These are phyloP conservation scores for Dendrolimus houi DNA, from an alignment of 2,888 invertebrate genomes.

Conservation along the genomic window DNA sequence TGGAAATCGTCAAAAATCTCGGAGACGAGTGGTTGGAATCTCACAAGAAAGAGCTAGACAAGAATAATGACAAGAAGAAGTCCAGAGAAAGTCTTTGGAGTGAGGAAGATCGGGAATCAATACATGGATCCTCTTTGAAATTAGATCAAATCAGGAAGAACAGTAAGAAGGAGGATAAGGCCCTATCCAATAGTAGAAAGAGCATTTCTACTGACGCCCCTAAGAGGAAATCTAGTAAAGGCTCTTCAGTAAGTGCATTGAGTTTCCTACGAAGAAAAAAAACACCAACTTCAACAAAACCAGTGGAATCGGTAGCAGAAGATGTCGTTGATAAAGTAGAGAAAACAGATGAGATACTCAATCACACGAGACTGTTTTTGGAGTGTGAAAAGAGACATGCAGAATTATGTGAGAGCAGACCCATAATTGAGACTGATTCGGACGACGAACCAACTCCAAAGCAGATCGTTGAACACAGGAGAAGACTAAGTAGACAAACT, in stretches of 20 bases:
- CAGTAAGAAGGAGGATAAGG: constrained; percentile 59
- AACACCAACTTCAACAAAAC: constrained; percentile 50
- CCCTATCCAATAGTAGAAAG: constrained; percentile 42
- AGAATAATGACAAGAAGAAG: constrained; percentile 57
- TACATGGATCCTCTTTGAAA: constrained; percentile 53
- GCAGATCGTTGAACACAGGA: constrained; percentile 49
- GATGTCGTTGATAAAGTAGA: constrained; percentile 38
- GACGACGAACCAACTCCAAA: constrained; percentile 57
- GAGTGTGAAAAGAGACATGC: constrained; percentile 59
- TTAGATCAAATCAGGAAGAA: constrained; percentile 54
- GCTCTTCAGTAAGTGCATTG: constrained; percentile 59
- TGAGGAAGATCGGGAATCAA: constrained; percentile 63
- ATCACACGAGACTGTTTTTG: constrained; percentile 53
- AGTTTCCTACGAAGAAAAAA: constrained; percentile 63
- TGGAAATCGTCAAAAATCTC: constrained; percentile 63
- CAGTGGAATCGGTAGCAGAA: constrained; percentile 59
- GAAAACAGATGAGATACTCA: constrained; percentile 48
- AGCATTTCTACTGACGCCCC: constrained; percentile 48
- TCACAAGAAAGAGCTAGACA: constrained; percentile 53
- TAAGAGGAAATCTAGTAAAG: constrained; percentile 63
- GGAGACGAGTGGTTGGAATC: constrained; percentile 68
- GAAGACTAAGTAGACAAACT: constrained; percentile 61
- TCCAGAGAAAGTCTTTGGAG: constrained; percentile 69
- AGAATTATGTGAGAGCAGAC: constrained; percentile 34
- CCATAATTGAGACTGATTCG: constrained; percentile 50